Evolutionary conservation across 2,113 vertebrate species (phyloP).

Genomic region (Empidonax traillii): DNA sequence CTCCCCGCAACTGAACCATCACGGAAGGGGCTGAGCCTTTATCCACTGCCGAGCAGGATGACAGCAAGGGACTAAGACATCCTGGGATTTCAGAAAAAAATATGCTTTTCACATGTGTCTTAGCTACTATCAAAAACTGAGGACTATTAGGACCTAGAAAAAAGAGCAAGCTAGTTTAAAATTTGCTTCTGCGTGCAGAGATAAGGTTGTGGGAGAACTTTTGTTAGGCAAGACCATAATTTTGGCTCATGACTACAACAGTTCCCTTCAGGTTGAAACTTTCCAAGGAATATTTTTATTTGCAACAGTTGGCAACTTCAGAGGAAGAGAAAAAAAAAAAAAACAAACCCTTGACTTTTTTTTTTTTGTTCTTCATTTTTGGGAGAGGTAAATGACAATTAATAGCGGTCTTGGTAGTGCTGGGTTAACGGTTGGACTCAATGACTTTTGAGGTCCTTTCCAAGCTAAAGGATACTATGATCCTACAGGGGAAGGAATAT

Average conservation of each 20-base stretch:
- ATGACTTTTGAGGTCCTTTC: neutral
- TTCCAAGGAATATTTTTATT: neutral
- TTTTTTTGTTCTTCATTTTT: neutral
- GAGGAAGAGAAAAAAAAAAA: neutral
- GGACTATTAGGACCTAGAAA: neutral
- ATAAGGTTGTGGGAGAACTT: neutral
- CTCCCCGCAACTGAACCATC: neutral
- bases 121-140: neutral
- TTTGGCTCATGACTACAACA: neutral
- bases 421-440: neutral
- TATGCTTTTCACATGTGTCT: neutral
- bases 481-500: neutral
- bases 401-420: neutral
- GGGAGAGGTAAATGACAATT: neutral
- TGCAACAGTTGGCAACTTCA: neutral
- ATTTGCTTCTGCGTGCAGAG: neutral
- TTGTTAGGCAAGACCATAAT: neutral
- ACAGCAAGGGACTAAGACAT: neutral
- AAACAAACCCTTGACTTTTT: neutral
- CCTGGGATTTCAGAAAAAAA: neutral
- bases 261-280: neutral
- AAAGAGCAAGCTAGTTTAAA: neutral
- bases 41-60: neutral
- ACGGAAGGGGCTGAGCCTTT: neutral
- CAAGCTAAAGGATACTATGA: neutral